Evolutionary conservation across 2,797 vertebrate species (phyloP), one percentile per base, ranked within the genome.

Genomic region (Aldrovandia affinis): DNA sequence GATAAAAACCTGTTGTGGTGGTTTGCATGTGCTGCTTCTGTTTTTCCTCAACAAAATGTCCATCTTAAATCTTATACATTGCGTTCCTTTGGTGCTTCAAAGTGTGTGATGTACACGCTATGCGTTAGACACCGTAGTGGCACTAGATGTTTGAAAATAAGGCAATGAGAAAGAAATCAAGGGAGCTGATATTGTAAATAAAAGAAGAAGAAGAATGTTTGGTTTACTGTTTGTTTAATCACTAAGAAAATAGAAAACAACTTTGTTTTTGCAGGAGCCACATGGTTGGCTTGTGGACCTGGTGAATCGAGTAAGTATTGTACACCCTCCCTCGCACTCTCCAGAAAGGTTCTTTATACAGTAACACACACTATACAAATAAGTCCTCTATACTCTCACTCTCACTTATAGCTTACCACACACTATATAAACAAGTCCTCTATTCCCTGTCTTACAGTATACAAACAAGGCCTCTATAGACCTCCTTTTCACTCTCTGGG

Each of bases 251-350:
- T 36, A 57, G 55, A 57, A 57, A 57, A 15, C 18, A 68, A 28
- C 63, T 75, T 50, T 57, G 20, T 82, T 36, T 79, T 15, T 28
- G 22, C 89, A 98, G 98, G 98, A 99, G 89, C 98, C 98, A 90
- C 98, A 99, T n/a, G 98, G 98, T 50, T 99, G 98, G 98, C 95
- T 99, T 89, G 98, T 99, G 86, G 98, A 99, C 92, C 94, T 99
- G 86, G 98, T 99, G 85, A 99, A 99, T 93, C 96, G 97, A 95
- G 98, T 99, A 94, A 93, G 96, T 92, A 81, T 33, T 14, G 33
- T 1, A 30, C 81, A 83, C 63, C 10, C 86, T 88, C 0, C 70
- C 1, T 7, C 18, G n/a, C 86, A 54, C 84, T n/a, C 30, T 22
- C 7, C 1, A 15, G 68, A 42, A 39, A 33, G 33, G 68, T 20